A percentile compares a stretch with the other conserved stretches of the same genome.
phyloP scores from a whole-genome alignment of 2,888 invertebrate genomes.

The Pollenia amentaria region DNA sequence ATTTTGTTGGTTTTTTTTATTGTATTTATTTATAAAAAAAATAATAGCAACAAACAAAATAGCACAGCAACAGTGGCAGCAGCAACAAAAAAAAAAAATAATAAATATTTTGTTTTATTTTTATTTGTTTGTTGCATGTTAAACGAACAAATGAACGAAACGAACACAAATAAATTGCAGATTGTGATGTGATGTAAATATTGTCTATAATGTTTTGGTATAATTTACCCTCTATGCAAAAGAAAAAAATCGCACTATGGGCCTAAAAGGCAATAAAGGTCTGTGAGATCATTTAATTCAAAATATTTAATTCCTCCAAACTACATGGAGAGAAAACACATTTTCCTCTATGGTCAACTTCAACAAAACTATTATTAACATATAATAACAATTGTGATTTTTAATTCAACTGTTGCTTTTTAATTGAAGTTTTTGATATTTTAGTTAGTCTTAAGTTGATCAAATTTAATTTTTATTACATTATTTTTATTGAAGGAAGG shows the following conservation, averaged over 20 bases:
- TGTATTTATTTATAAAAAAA: slow-evolving; percentile 47
- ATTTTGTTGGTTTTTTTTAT: slow-evolving; percentile 59
- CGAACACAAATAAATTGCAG: slow-evolving; percentile 14
- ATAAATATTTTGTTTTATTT: slow-evolving; percentile 33
- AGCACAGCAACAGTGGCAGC: background rate
- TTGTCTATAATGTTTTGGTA: slow-evolving; percentile 43
- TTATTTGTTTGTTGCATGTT: slow-evolving; percentile 53
- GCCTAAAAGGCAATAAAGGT: slow-evolving; percentile 4
- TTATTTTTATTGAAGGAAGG: too few species aligned
- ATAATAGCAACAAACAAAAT: slow-evolving; percentile 33
- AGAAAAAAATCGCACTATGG: too few species aligned
- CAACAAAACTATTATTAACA: too few species aligned
- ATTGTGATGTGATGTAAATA: slow-evolving; percentile 55
- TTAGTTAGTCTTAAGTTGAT: too few species aligned
- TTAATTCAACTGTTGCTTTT: too few species aligned
- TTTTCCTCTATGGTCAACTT: too few species aligned
- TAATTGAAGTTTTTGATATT: too few species aligned
- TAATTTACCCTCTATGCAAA: background rate
- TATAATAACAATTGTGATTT: too few species aligned
- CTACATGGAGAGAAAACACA: too few species aligned
- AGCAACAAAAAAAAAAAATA: background rate
- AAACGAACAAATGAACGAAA: slow-evolving; percentile 30
- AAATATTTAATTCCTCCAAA: too few species aligned
- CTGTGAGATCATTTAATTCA: too few species aligned
- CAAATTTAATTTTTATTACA: too few species aligned